Percentiles rank a stretch among this genome's conserved stretches.
phyloP scores from a whole-genome alignment of 2,113 vertebrate genomes.

The Trematocara stigmaticum region DNA sequence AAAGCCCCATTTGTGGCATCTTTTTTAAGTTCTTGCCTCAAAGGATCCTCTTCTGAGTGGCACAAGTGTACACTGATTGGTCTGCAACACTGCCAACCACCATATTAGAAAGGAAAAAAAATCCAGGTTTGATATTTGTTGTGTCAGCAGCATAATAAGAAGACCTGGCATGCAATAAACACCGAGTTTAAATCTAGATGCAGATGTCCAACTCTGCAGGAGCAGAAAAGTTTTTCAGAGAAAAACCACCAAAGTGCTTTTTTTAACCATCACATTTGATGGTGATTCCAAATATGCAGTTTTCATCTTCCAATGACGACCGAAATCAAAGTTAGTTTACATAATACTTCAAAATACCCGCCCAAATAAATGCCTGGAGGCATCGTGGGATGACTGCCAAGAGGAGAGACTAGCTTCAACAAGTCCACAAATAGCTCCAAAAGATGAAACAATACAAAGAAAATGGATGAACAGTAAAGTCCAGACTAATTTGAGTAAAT shows the following conservation, averaged over 20 bases:
- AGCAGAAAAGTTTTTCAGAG: neutral
- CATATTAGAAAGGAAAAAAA: accelerated
- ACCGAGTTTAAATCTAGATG: accelerated
- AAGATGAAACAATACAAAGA: neutral
- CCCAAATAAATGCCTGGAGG: neutral
- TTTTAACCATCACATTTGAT: neutral
- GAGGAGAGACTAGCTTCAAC: neutral
- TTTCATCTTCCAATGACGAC: neutral
- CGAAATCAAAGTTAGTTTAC: neutral
- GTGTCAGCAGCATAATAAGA: neutral
- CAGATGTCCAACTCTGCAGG: neutral
- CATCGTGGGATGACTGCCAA: neutral
- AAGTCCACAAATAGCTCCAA: neutral
- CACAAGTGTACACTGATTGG: neutral
- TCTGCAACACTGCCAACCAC: neutral
- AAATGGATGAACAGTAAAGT: neutral
- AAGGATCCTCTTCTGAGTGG: neutral
- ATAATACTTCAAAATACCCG: neutral
- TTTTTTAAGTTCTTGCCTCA: neutral
- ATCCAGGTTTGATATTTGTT: neutral
- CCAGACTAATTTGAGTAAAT: neutral
- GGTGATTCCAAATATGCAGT: neutral
- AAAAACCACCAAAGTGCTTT: accelerated
- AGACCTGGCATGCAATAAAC: neutral
- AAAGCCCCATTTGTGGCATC: neutral